Conservation (phyloP, 1,140 invertebrate species). For the Drosophila eugracilis region DNA sequence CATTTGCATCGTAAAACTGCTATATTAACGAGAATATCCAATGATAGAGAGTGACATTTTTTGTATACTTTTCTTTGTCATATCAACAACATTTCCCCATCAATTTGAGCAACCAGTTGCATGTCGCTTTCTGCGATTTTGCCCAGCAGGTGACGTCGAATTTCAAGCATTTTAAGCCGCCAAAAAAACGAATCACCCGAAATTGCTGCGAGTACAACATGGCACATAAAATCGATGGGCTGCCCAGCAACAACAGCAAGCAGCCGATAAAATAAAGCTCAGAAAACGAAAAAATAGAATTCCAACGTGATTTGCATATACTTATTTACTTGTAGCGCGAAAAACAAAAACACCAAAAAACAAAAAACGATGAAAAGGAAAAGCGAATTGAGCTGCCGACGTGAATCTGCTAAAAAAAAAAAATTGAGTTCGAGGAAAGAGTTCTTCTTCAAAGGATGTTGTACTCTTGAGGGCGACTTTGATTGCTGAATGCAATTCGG, state of each 20-base stretch:
- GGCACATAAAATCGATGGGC: constrained; percentile 72
- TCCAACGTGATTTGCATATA: constrained; percentile 79
- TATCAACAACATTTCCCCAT: constrained; percentile 5
- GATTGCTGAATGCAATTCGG: constrained; percentile 16
- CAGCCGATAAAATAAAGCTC: constrained; percentile 20
- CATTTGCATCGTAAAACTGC: neutral
- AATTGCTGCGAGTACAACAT: constrained; percentile 53
- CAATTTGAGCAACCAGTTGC: constrained; percentile 65
- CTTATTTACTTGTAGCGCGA: constrained; percentile 62
- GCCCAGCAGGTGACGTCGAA: constrained; percentile 33
- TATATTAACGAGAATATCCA: neutral
- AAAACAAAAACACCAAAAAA: constrained; percentile 18
- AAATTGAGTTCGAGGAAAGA: constrained; percentile 8
- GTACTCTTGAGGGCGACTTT: constrained; percentile 11
- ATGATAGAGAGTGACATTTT: neutral
- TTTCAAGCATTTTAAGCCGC: constrained; percentile 45
- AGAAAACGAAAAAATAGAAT: constrained; percentile 45
- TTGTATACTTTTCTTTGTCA: constrained; percentile 25
- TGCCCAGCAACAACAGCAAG: constrained; percentile 32
- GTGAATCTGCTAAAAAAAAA: constrained; percentile 27
- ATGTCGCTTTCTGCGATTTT: constrained; percentile 28
- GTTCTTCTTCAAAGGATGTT: constrained; percentile 2
- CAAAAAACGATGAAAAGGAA: constrained; percentile 18
- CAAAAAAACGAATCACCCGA: constrained; percentile 50
- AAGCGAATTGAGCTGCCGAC: constrained; percentile 57